Evolutionary conservation across 64 coral and sea anemone species (phyloP), one percentile per base, ranked within the genome.

Genomic region (Pachyseris speciosa): DNA sequence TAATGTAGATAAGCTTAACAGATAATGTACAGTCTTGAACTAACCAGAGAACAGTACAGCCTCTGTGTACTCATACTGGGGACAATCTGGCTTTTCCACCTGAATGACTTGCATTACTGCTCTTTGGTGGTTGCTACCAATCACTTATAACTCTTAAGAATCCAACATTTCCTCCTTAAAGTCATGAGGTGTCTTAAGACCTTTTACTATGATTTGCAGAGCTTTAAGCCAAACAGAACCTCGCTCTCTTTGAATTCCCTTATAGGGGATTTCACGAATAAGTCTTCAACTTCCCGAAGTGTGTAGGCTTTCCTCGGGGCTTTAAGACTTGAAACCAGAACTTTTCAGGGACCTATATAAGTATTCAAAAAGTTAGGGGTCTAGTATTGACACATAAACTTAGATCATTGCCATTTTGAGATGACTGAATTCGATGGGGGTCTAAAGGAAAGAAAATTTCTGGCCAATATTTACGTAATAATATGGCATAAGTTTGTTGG

Each of bases 51-150:
- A 83, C 53, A 83, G 55, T 26, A 83, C 13, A 9, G 15, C 52
- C 7, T 83, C 55, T 10, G 78, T 37, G 28, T 59, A 83, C n/a
- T 83, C 64, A 17, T 83, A 83, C 33, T 83, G 25, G 0, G 44
- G 25, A 78, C 42, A 63, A 7, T 64, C 59, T 0, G 9, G 28
- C 29, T 59, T 34, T n/a, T 59, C 20, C 36, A n/a, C 12, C 7
- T 20, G 59, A 19, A 83, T 4, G 38, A 17, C 5, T 34, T 59
- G 55, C 27, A 83, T 31, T 26, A 55, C 78, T 4, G 32, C 78
- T 37, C 78, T 32, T 9, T 30, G 78, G 19, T 64, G 78, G 55
- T 83, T 83, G 50, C 78, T 55, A 20, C 78, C 78, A 39, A 83
- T 83, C 7, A 83, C 78, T 37, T 83, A 51, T 1, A 83, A 22